Evolutionary conservation across 2,113 vertebrate genomes (phyloP).

Genomic region (Calyptomena viridis): DNA sequence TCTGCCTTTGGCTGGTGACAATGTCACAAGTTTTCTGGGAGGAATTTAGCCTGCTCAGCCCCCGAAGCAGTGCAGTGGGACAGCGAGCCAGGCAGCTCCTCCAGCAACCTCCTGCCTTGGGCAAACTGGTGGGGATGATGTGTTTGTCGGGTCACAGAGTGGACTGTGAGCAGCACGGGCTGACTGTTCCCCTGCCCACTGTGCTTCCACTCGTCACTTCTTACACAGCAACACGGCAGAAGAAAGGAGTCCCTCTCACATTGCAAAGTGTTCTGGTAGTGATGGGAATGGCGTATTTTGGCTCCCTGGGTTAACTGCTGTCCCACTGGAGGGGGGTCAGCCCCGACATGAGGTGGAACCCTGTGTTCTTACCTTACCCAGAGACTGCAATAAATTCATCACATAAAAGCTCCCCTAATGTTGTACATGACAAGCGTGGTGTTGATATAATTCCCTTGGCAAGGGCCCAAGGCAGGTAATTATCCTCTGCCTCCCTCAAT

Average conservation of each 20-base stretch:
- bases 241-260: background rate
- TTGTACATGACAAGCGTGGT: background rate
- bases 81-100: background rate
- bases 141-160: background rate
- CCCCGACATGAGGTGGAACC: fast-evolving
- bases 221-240: background rate
- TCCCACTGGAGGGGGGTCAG: background rate
- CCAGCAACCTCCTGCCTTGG: background rate
- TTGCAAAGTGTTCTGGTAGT: background rate
- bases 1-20: background rate
- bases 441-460: background rate
- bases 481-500: background rate
- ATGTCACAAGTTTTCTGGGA: background rate
- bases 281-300: background rate
- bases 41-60: background rate
- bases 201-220: background rate
- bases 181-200: background rate
- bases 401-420: background rate
- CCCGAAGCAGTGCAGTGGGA: background rate
- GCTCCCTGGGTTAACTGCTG: background rate
- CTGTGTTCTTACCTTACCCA: background rate
- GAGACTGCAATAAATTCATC: background rate
- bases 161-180: background rate
- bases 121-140: background rate
- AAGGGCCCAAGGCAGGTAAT: background rate